Evolutionary conservation across 1,140 invertebrate species (phyloP), one percentile per base, ranked within the genome.

Genomic region (Leptopilina boulardi): DNA sequence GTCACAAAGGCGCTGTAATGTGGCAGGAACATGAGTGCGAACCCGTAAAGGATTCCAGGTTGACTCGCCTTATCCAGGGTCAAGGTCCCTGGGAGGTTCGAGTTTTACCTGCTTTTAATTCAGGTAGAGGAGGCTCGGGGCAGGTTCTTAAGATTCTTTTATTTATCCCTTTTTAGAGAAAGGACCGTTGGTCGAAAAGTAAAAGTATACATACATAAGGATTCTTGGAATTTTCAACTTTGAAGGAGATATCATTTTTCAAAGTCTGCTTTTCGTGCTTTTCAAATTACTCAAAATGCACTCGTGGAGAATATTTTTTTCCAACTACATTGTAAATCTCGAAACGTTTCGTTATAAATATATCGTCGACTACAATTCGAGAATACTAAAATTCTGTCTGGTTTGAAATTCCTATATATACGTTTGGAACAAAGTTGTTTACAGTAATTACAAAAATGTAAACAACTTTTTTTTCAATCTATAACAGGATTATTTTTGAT

Each of bases 61-160:
- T 83, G 83, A 86, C 82, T 86, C 72, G 80, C 79, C 72, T 84
- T 80, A 82, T 77, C 82, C 80, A 80, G 84, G 86, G 83, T 87
- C 86, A 88, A 88, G 87, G 87, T 85, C 82, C 85, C 77, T 78
- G 41, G 10, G 13, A 73, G 77, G 77, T 71, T 76, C 74, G 73
- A 47, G 19, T 76, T 79, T 76, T 83, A 77, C 79, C 78, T 76
- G 72, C 42, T 56, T 74, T 38, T 44, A 30, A 56, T 76, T 80
- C 81, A 80, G 74, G 47, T 51, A 51, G 47, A 18, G 15, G n/a
- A 51, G 47, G 18, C 47, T 51, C 15, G 4, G 15, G 44, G 47
- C 47, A 51, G n/a, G 59, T 77, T 80, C 76, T 66, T 77, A 42
- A 79, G 47, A 72, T n/a, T n/a, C 51, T 74, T 71, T 71, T 74